Evolutionary conservation across 2,888 invertebrate genomes (phyloP), one percentile per base, ranked within the genome.

Genomic region (Apotomis capreana): DNA sequence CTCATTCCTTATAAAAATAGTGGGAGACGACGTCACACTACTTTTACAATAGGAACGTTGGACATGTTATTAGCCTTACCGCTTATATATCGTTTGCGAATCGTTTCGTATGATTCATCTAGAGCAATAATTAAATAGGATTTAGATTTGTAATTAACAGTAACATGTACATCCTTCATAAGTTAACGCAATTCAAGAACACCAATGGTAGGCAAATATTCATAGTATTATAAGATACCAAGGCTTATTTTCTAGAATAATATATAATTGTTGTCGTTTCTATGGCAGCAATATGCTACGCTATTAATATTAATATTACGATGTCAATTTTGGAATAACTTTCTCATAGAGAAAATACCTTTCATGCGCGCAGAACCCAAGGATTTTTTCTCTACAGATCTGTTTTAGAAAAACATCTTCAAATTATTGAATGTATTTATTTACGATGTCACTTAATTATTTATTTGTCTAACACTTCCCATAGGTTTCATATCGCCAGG

Each of bases 81-180:
- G 12, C 49, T 12, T 26, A 4, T 9, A 8, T 26, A 13, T 15
- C 44, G 46, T 36, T 65, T 57, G 26, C 59, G 63, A 49, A 61
- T 49, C 37, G 40, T 13, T 26, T 69, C 12, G 10, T 37, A 51
- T 51, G 10, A 61, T 51, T 49, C 49, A 26, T 70, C 15, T 69
- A 59, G 52, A 74, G 74, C 70, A 74, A 74, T 74, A 74, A 63
- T 70, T 62, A 68, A 67, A 63, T 70, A 74, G 52, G 73, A 3
- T 62, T 54, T 73, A 67, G 44, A 65, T 73, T 59, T 61, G 68
- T 71, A 68, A 67, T 61, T 62, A 62, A 62, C 58, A 70, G 46
- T 68, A 40, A 40, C 40, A 40, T 40, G 6, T 49, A 62, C 72
- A 69, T 72, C 72, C 68, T 72, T 74, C 72, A 72, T 69, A 72